Conservation (phyloP, 2,888 invertebrate species). For the Drepana falcataria region DNA sequence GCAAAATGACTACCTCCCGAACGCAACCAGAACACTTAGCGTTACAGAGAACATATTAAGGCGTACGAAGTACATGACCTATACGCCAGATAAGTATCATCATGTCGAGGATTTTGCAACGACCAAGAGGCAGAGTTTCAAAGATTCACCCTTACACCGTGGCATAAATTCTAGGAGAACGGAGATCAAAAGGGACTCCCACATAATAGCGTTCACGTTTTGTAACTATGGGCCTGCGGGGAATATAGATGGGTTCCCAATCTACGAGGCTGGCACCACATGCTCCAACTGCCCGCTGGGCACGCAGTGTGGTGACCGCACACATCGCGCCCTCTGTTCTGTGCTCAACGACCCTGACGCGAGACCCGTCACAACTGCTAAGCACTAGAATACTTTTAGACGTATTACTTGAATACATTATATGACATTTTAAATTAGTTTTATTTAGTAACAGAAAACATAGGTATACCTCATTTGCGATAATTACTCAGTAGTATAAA, state of each 20-base stretch:
- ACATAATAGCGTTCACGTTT: constrained; percentile 62
- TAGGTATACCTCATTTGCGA: no score
- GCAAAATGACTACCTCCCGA: constrained; percentile 5
- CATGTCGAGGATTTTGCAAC: constrained; percentile 44
- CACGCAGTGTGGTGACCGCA: constrained; percentile 54
- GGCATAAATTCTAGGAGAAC: constrained; percentile 24
- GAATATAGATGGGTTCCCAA: constrained; percentile 67
- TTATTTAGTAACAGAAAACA: no score
- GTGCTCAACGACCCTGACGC: constrained; percentile 51
- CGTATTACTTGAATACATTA: not conserved
- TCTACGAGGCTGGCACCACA: constrained; percentile 57
- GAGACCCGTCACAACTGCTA: not conserved
- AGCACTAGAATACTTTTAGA: not conserved
- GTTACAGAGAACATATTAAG: constrained; percentile 43
- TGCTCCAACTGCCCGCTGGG: constrained; percentile 65
- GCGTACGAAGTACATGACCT: constrained; percentile 51
- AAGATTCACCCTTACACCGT: constrained; percentile 53
- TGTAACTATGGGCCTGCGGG: constrained; percentile 73
- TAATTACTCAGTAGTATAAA: no score
- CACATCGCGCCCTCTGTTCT: constrained; percentile 60
- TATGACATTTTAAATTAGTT: no score
- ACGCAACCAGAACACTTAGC: constrained; percentile 19
- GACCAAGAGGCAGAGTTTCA: constrained; percentile 17
- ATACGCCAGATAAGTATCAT: constrained; percentile 27
- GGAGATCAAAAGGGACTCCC: constrained; percentile 15